A percentile compares a stretch with the other conserved stretches of the same genome.
Conservation (phyloP, 1,140 invertebrate genomes). For the Euura lappo region DNA sequence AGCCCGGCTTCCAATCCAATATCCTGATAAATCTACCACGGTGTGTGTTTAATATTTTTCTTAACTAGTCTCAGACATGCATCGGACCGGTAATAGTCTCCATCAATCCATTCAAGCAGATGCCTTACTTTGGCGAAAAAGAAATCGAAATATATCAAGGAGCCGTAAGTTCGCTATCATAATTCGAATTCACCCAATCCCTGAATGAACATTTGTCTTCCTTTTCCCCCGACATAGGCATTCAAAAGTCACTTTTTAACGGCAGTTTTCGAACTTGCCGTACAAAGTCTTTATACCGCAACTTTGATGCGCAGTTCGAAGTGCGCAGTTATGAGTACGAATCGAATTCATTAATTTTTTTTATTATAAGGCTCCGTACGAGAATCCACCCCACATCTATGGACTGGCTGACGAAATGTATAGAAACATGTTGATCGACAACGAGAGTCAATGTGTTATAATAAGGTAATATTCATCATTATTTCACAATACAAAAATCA, state of each 20-base stretch:
- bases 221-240: too few relatives aligned
- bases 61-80: conserved; percentile 70
- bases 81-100: conserved; percentile 83
- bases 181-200: background rate
- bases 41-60: conserved; percentile 34
- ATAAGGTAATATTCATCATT: conserved; percentile 65
- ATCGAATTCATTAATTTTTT: conserved; percentile 22
- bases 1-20: conserved; percentile 3
- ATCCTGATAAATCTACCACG: background rate
- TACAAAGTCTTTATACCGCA: too few relatives aligned
- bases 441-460: conserved; percentile 79
- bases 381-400: conserved; percentile 81
- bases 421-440: conserved; percentile 77
- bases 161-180: conserved; percentile 63
- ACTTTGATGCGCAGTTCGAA: too few relatives aligned
- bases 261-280: too few relatives aligned
- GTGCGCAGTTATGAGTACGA: too few relatives aligned
- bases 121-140: conserved; percentile 75
- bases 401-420: conserved; percentile 81
- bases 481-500: background rate
- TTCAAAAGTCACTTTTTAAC: too few relatives aligned
- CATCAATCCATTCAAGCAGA: conserved; percentile 81
- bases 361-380: conserved; percentile 68
- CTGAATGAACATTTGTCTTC: too few relatives aligned
- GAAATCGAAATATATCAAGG: conserved; percentile 79